These are phyloP conservation scores for Drosophila leontia DNA, from an alignment of 1,140 invertebrate species.

Conservation along the genomic window DNA sequence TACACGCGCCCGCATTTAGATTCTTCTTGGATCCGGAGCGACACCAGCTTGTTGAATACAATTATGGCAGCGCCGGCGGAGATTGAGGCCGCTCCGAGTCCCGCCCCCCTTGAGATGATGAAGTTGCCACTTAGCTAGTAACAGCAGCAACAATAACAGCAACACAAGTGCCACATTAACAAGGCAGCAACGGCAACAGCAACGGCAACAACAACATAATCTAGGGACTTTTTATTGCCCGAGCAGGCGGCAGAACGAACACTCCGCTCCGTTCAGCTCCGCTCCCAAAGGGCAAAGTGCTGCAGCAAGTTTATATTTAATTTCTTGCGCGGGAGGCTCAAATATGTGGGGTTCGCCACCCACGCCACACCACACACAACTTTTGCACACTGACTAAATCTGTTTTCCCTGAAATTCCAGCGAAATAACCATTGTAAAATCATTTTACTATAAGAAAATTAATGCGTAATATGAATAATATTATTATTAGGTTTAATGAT, in stretches of 20 bases:
- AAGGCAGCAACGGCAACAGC: slow-evolving; percentile 35
- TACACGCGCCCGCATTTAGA: slow-evolving; percentile 45
- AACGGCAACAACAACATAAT: slow-evolving; percentile 55
- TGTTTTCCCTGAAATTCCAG: background rate
- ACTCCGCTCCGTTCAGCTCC: slow-evolving; percentile 6
- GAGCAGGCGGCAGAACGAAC: slow-evolving; percentile 27
- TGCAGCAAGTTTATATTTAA: slow-evolving; percentile 78
- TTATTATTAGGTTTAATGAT: background rate
- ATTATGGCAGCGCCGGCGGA: slow-evolving; percentile 65
- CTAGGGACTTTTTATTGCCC: slow-evolving; percentile 75
- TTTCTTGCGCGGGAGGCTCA: slow-evolving; percentile 64
- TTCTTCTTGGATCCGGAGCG: slow-evolving; percentile 55
- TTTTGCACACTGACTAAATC: slow-evolving; percentile 9
- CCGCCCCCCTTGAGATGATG: slow-evolving; percentile 60
- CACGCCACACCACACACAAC: background rate
- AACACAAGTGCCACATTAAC: slow-evolving; percentile 62
- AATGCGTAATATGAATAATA: background rate
- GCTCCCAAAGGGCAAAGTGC: slow-evolving; percentile 54
- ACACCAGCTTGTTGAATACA: slow-evolving; percentile 83
- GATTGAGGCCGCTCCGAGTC: slow-evolving; percentile 62
- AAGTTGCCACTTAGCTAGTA: slow-evolving; percentile 77
- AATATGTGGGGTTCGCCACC: slow-evolving; percentile 41
- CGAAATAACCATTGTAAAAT: too few relatives aligned
- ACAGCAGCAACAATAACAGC: slow-evolving; percentile 53
- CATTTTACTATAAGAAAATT: background rate